phyloP scores from a whole-genome alignment of 2,888 invertebrate species.

The Beris chalybata region DNA sequence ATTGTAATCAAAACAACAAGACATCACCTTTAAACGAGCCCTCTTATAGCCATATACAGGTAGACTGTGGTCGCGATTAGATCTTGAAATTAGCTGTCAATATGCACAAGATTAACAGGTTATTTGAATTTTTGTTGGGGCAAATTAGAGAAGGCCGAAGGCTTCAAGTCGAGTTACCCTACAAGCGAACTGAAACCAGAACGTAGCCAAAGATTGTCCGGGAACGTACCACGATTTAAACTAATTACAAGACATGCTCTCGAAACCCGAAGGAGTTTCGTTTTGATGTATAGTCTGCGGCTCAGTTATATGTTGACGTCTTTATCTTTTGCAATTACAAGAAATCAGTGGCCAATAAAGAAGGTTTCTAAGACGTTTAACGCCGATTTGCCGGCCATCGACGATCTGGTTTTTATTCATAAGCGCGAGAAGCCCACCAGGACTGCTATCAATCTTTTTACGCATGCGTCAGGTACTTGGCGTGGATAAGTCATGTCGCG shows the following conservation, averaged over 20 bases:
- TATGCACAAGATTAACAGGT: conserved; percentile 33
- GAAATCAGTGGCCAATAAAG: conserved; percentile 38
- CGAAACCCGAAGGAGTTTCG: conserved; percentile 27
- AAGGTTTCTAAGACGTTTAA: conserved; percentile 26
- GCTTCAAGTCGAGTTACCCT: background rate
- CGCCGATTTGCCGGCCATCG: conserved; percentile 29
- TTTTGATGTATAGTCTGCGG: conserved; percentile 32
- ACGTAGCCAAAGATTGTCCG: background rate
- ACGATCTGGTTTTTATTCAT: conserved; percentile 16
- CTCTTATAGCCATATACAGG: conserved; percentile 8
- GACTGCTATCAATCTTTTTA: conserved; percentile 6
- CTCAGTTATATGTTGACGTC: conserved; percentile 34
- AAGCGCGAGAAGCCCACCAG: conserved; percentile 9
- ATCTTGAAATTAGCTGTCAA: conserved; percentile 33
- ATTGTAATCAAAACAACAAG: conserved; percentile 33
- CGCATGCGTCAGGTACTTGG: background rate
- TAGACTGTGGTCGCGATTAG: conserved; percentile 22
- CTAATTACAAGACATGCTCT: conserved; percentile 32
- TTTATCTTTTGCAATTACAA: conserved; percentile 38
- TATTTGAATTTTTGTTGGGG: conserved; percentile 29
- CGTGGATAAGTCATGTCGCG: background rate
- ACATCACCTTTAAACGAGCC: conserved; percentile 28
- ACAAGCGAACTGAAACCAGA: too few species aligned
- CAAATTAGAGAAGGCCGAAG: conserved; percentile 23
- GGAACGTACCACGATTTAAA: conserved; percentile 10